phyloP scores from a whole-genome alignment of 2,797 vertebrate species.

The Anguilla pacifica region DNA sequence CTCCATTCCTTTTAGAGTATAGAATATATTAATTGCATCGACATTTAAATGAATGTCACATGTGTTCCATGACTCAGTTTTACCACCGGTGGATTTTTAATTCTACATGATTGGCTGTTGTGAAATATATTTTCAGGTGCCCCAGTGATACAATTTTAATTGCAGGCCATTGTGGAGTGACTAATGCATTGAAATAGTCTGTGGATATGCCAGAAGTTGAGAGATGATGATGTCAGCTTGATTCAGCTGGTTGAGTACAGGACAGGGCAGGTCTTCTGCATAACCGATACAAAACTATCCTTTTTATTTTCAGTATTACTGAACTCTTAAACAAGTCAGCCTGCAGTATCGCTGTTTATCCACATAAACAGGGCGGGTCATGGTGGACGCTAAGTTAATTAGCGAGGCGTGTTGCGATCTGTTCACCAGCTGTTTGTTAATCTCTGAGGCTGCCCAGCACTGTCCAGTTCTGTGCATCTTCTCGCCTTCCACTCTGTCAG shows the following conservation, averaged over 20 bases:
- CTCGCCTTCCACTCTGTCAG: not conserved
- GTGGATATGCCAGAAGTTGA: not conserved
- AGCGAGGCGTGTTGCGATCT: not conserved
- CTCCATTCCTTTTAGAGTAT: not conserved
- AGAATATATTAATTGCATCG: not conserved
- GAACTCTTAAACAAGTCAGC: not conserved
- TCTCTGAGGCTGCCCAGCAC: not conserved
- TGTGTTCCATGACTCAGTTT: constrained; percentile 7
- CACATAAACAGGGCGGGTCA: not conserved
- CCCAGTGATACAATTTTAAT: not conserved
- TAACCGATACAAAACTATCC: not conserved
- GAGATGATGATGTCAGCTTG: not conserved
- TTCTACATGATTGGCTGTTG: not conserved
- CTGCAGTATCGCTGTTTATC: not conserved
- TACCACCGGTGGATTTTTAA: not conserved
- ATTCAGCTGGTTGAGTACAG: not conserved
- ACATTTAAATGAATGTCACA: not conserved
- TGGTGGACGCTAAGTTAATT: not conserved
- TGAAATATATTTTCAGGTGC: not conserved
- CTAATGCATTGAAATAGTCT: not conserved
- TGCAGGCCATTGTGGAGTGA: not conserved
- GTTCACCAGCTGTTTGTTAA: not conserved
- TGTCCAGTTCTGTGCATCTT: not conserved
- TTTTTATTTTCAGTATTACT: not conserved
- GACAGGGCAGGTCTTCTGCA: not conserved